phyloP scores from a whole-genome alignment of 1,140 invertebrate genomes.

The Apis florea region DNA sequence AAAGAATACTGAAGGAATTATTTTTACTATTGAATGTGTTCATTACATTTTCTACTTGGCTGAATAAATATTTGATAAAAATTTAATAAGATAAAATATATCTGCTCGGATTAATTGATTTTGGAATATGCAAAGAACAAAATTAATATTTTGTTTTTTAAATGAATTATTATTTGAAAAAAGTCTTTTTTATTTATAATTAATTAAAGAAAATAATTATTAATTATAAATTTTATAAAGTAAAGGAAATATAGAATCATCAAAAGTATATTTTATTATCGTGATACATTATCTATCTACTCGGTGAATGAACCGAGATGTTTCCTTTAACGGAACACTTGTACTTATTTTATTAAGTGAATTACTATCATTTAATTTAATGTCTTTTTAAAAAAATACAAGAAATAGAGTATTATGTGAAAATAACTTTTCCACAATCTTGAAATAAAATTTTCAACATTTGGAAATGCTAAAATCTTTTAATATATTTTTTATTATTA shows the following conservation, averaged over 20 bases:
- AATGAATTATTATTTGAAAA: background rate
- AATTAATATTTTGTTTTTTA: background rate
- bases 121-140: background rate
- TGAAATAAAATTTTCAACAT: background rate
- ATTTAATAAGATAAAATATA: conserved; percentile 52
- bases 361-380: background rate
- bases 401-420: background rate
- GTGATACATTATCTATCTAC: conserved; percentile 44
- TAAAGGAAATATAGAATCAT: conserved; percentile 22
- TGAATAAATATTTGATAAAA: conserved; percentile 66
- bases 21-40: conserved; percentile 57
- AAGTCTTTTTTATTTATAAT: background rate
- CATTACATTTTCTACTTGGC: conserved; percentile 63
- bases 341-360: conserved; percentile 12
- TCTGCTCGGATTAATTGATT: conserved; percentile 44
- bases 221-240: conserved; percentile 20
- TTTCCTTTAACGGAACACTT: conserved; percentile 7
- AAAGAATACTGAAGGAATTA: conserved; percentile 25
- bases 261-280: conserved; percentile 48
- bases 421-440: background rate
- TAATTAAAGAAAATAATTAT: background rate
- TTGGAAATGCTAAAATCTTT: background rate
- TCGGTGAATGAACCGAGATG: conserved; percentile 52
- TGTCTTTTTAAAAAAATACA: background rate
- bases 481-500: background rate